These are phyloP conservation scores for Microcaecilia unicolor DNA, from an alignment of 2,797 vertebrate genomes.

Conservation along the genomic window DNA sequence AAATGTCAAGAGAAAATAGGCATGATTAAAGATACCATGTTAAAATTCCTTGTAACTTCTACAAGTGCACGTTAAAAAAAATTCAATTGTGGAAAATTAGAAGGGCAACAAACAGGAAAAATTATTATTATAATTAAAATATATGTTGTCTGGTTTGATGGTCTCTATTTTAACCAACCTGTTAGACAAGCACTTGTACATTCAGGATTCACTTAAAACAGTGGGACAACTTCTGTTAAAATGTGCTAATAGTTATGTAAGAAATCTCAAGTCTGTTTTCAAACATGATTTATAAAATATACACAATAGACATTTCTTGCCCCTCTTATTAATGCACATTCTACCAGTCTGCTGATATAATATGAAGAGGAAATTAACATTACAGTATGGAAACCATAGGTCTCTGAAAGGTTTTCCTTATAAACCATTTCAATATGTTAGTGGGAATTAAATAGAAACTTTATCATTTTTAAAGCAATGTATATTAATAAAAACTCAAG, in stretches of 20 bases:
- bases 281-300: constrained; percentile 46
- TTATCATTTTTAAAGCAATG: constrained; percentile 39
- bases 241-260: constrained; percentile 64
- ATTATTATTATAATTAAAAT: constrained; percentile 51
- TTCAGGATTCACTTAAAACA: constrained; percentile 65
- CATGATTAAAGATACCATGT: constrained; percentile 22
- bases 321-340: constrained; percentile 38
- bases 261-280: constrained; percentile 62
- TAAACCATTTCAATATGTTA: constrained; percentile 28
- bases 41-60: constrained; percentile 39
- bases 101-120: constrained; percentile 42
- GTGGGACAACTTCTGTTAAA: constrained; percentile 60
- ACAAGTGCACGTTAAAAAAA: constrained; percentile 50
- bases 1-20: constrained; percentile 19
- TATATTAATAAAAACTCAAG: constrained; percentile 41
- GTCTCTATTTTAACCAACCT: constrained; percentile 1
- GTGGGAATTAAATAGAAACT: constrained; percentile 32
- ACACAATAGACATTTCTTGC: constrained; percentile 68
- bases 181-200: constrained; percentile 48
- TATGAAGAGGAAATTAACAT: too few relatives aligned
- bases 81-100: constrained; percentile 37
- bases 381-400: too few relatives aligned
- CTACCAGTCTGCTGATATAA: constrained; percentile 37
- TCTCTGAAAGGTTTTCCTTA: constrained; percentile 19
- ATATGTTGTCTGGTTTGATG: constrained; percentile 51